Conservation (phyloP, 2,797 vertebrate genomes). For the Intellagama lesueurii region DNA sequence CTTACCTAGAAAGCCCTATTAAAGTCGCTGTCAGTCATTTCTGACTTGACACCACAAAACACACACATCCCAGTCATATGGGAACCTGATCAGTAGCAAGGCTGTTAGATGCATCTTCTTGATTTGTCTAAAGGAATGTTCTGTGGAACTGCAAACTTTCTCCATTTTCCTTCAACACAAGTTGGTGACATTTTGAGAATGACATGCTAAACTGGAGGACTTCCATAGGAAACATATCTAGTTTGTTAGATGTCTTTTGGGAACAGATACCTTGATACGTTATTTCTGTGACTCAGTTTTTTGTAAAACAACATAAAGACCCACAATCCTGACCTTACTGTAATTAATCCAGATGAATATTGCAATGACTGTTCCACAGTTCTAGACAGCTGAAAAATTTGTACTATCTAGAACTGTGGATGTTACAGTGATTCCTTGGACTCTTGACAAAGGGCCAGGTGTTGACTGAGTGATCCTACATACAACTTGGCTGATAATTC, state of each 20-base stretch:
- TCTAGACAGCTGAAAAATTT: not conserved
- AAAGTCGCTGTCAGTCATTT: too few relatives aligned
- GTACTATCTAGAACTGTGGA: too few relatives aligned
- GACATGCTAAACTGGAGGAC: not conserved
- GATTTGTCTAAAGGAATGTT: constrained; percentile 3
- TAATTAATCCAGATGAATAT: not conserved
- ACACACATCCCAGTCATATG: too few relatives aligned
- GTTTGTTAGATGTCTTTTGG: constrained; percentile 33
- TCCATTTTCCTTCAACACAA: not conserved
- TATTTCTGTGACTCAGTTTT: constrained; percentile 20
- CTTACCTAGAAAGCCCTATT: too few relatives aligned
- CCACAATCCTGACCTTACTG: not conserved
- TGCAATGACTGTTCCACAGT: not conserved
- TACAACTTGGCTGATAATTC: not conserved
- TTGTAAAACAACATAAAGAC: constrained; percentile 35
- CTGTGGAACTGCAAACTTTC: not conserved
- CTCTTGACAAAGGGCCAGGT: not conserved
- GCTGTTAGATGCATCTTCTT: not conserved
- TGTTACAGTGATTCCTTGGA: not conserved
- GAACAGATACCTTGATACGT: constrained; percentile 35
- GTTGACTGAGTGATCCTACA: not conserved
- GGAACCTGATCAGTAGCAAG: not conserved
- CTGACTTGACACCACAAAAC: too few relatives aligned
- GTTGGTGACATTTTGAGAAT: not conserved
- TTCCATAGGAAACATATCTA: constrained; percentile 19